Percentiles rank a stretch among this genome's conserved stretches.
Conservation (phyloP, 2,797 vertebrate species). For the Sebastes matsubarae region DNA sequence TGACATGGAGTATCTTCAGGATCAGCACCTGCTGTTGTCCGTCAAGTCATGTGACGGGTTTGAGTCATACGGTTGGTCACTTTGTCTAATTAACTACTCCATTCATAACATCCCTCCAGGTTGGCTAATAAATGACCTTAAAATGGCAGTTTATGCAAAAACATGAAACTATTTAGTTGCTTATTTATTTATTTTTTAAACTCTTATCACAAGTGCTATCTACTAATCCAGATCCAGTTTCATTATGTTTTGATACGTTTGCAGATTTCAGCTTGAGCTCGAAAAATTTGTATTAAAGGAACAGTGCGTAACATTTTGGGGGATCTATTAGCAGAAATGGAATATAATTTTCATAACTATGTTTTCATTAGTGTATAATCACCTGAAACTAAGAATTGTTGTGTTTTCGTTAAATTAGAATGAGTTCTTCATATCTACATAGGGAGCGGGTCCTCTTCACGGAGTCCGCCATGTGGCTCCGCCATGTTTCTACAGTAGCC, state of each 20-base stretch:
- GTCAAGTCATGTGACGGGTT: slow-evolving; percentile 88
- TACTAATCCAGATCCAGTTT: not conserved
- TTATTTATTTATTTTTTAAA: not conserved
- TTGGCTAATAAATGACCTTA: not conserved
- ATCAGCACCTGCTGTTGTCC: slow-evolving; percentile 86
- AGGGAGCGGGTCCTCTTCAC: no score
- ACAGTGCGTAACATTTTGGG: no score
- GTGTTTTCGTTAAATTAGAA: no score
- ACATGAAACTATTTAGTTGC: not conserved
- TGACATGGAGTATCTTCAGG: slow-evolving; percentile 83
- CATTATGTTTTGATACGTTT: not conserved
- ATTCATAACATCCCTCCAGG: not conserved
- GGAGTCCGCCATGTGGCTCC: no score
- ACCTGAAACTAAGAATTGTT: no score
- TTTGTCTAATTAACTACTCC: not conserved
- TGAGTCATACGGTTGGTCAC: slow-evolving; percentile 86
- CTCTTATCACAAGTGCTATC: not conserved
- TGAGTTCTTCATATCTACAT: no score
- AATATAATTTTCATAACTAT: no score
- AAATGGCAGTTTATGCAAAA: not conserved
- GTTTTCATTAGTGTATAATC: no score
- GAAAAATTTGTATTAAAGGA: not conserved
- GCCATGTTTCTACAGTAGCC: no score
- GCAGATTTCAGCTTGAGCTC: not conserved
- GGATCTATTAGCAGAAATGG: no score